Conservation (phyloP, 1,140 invertebrate genomes). For the Lasioglossum albipes region DNA sequence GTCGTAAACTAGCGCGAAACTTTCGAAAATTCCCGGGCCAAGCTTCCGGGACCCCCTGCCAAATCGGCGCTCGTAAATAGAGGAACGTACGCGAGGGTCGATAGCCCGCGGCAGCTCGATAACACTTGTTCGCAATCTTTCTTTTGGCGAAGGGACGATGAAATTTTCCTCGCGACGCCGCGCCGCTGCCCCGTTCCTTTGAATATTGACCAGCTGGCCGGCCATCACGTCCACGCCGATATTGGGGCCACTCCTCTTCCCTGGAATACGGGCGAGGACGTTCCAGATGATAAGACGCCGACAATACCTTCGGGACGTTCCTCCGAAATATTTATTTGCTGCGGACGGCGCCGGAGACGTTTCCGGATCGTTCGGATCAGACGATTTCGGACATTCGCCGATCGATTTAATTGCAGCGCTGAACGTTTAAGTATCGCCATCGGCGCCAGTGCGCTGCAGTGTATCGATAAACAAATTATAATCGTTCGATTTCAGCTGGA, state of each 20-base stretch:
- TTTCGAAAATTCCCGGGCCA: constrained; percentile 19
- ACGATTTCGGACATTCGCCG: no score
- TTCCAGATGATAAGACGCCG: no score
- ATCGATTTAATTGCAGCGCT: no score
- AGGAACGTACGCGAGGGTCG: constrained; percentile 13
- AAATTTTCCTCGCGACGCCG: neutral
- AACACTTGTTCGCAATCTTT: constrained; percentile 38
- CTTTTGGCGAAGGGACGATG: neutral
- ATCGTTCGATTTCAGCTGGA: neutral
- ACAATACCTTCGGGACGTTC: no score
- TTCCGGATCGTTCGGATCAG: no score
- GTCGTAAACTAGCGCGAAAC: constrained; percentile 43
- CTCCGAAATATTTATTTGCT: no score
- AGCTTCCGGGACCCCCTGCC: constrained; percentile 12
- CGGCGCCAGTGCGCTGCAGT: no score
- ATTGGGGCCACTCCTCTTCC: neutral
- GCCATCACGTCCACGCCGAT: neutral
- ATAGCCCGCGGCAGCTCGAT: constrained; percentile 16
- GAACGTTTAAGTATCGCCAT: no score
- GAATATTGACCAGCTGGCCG: constrained; percentile 11
- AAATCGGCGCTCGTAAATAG: constrained; percentile 50
- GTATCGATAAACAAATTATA: neutral
- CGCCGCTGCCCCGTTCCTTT: neutral
- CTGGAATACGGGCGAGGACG: no score
- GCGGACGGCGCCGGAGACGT: no score